These are phyloP conservation scores for Eugnorisma glareosa DNA, from an alignment of 2,888 invertebrate species.

Conservation along the genomic window DNA sequence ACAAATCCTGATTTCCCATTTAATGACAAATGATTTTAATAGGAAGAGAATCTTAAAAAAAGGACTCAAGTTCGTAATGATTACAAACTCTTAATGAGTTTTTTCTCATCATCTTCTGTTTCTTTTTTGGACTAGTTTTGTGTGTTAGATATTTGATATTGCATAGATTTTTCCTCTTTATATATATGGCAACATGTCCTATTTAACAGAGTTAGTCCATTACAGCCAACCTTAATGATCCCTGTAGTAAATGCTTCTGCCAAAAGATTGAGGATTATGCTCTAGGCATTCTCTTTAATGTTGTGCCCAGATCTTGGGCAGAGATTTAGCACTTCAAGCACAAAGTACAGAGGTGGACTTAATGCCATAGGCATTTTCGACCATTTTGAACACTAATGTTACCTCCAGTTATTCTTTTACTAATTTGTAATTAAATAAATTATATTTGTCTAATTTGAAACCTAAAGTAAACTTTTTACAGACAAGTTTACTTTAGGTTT, in stretches of 20 bases:
- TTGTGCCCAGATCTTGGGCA: background rate
- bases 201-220: background rate
- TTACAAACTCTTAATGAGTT: background rate
- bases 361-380: too few species aligned
- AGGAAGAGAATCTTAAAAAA: background rate
- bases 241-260: background rate
- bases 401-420: background rate
- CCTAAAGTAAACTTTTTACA: background rate
- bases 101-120: background rate
- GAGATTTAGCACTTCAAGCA: too few species aligned
- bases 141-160: background rate
- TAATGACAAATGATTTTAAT: background rate
- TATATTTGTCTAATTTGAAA: background rate
- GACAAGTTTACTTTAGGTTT: too few species aligned
- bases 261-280: background rate
- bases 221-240: background rate
- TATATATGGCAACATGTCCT: background rate
- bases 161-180: background rate
- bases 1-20: background rate
- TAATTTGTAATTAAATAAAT: background rate
- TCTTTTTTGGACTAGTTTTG: background rate
- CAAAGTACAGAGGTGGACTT: too few species aligned
- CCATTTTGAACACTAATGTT: background rate
- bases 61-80: background rate
- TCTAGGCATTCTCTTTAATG: background rate